Percentiles rank a stretch among this genome's conserved stretches.
Conservation (phyloP, 92 coral and sea anemone genomes). For the Palythoa heliodiscus region DNA sequence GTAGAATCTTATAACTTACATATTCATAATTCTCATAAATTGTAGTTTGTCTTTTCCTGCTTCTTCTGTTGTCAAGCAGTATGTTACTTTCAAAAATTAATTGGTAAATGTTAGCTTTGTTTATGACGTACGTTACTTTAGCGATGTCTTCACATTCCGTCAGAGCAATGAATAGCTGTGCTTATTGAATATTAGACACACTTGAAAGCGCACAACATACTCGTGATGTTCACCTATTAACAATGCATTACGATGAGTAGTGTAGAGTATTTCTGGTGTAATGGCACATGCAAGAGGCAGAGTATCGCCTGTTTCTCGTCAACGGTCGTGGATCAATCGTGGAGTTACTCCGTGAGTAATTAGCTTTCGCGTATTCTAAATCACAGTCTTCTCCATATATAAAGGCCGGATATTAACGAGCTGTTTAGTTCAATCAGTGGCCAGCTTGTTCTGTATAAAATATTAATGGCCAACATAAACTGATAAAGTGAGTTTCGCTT, state of each 20-base stretch:
- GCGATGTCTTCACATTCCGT: background rate
- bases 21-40: background rate
- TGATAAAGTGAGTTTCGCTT: background rate
- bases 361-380: background rate
- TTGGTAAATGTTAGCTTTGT: conserved; percentile 31
- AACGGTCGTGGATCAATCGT: conserved; percentile 39
- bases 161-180: conserved; percentile 3
- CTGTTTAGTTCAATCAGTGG: background rate
- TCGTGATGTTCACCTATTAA: background rate
- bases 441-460: background rate
- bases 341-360: conserved; percentile 30
- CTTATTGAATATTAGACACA: conserved; percentile 40
- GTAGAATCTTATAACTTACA: background rate
- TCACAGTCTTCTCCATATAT: background rate
- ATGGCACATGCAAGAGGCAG: conserved; percentile 29
- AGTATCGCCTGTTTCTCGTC: conserved; percentile 29
- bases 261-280: background rate
- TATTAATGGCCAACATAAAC: no score
- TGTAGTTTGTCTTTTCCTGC: background rate
- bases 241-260: conserved; percentile 1
- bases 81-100: background rate
- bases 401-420: background rate
- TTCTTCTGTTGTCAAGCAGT: background rate
- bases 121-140: conserved; percentile 16
- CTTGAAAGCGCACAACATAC: conserved; percentile 18